phyloP scores from a whole-genome alignment of 2,113 vertebrate species.

The Platysteira castanea region DNA sequence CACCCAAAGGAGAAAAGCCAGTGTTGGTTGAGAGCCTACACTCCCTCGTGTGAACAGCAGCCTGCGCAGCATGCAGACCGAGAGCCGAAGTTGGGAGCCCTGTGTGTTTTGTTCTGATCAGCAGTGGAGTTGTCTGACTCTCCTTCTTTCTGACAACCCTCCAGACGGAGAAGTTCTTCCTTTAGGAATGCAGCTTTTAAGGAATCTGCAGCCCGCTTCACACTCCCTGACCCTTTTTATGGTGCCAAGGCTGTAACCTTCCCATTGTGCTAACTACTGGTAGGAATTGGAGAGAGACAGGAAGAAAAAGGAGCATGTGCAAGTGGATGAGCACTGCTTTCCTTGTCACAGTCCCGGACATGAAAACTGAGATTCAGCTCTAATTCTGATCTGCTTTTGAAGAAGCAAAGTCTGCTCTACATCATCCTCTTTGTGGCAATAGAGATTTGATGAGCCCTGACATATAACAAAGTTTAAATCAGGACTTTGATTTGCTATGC shows the following conservation, averaged over 20 bases:
- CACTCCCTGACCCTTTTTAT: conserved; percentile 3
- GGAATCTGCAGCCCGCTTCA: not conserved
- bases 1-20: not conserved
- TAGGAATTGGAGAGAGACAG: not conserved
- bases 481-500: not conserved
- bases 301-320: not conserved
- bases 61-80: accelerated
- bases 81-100: not conserved
- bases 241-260: not conserved
- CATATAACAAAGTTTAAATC: not conserved
- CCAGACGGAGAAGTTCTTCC: not conserved
- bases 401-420: not conserved
- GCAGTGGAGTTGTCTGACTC: not conserved
- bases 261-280: not conserved
- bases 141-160: not conserved
- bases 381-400: not conserved
- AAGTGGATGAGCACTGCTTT: not conserved
- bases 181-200: not conserved
- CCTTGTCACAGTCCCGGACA: not conserved
- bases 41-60: not conserved
- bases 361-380: not conserved
- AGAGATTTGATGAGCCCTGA: not conserved
- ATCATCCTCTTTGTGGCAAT: not conserved
- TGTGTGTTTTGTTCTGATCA: not conserved
- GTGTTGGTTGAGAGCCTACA: accelerated